Evolutionary conservation across 2,888 invertebrate genomes (phyloP).

Genomic region (Macropis europaea): DNA sequence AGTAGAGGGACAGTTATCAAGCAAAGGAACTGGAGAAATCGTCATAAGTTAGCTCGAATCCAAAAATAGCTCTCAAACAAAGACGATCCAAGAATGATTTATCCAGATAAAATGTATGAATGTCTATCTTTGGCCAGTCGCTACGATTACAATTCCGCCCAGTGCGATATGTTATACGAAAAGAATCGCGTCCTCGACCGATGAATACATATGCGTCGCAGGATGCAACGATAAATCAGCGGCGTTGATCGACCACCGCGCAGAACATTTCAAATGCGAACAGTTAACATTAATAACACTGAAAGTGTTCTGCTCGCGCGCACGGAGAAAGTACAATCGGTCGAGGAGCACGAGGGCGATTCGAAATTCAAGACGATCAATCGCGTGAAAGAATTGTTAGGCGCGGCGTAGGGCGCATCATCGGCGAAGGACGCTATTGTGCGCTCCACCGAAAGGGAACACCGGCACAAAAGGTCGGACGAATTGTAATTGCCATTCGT

Average conservation of each 20-base stretch:
- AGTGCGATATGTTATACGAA: too few species aligned
- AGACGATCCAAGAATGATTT: too few species aligned
- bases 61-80: too few species aligned
- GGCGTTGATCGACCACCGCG: not conserved
- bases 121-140: too few species aligned
- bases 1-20: too few species aligned
- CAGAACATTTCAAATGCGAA: not conserved
- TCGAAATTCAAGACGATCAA: constrained; percentile 14
- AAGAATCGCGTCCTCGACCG: not conserved
- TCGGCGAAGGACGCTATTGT: constrained; percentile 14
- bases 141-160: too few species aligned
- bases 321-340: not conserved
- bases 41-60: too few species aligned
- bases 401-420: not conserved
- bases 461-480: not conserved
- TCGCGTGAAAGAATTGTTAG: constrained; percentile 17
- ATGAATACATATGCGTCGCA: not conserved
- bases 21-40: too few species aligned
- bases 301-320: not conserved
- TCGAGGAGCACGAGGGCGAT: not conserved
- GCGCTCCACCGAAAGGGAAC: not conserved
- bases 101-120: too few species aligned
- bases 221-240: constrained; percentile 2
- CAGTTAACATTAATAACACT: constrained; percentile 1
- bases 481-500: constrained; percentile 46